Base-by-base conservation (phyloP, 2,113 vertebrate genomes). In the Chunga burmeisteri region DNA sequence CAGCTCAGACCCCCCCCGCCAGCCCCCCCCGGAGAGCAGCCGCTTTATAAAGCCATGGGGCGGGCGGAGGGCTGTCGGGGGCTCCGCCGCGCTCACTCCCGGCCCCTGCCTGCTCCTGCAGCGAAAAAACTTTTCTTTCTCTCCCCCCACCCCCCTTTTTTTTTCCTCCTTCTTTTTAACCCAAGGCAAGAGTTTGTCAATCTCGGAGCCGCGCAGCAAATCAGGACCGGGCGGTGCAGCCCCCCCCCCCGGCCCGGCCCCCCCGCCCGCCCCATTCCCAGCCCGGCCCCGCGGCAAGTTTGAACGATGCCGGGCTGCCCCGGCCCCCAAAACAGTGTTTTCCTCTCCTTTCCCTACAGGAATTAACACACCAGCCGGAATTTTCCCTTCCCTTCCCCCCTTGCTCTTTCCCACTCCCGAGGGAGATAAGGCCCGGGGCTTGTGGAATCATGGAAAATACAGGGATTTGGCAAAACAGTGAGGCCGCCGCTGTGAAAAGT, bases 31-130 rank as follows among this genome's bases (percentile, higher is more conserved):
- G 47, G 88, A 78, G 78, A 71, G 47, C 74, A 71, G 61, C 91
- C 46, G 58, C 95, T 97, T 95, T 92, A 98, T 92, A 92, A 96
- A 96, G 97, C 96, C 98, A 98, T 98, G 90, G 94, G 97, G 59
- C 77, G 49, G 91, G 68, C 88, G 75, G 77, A 91, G 83, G 87
- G 86, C 77, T 87, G 83, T 36, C 56, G 86, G 88, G 93, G 93
- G 88, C 87, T 90, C 94, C 13, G 84, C 91, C 71, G 88, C 58
- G 62, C 91, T 94, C 96, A 90, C 85, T 90, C 95, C 97, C 94
- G 65, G 85, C 86, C 96, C 96, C 97, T 93, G 93, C 93, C 95
- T 94, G 96, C 86, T 93, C 88, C 96, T 84, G 91, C 97, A 97
- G 96, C 96, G 95, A 85, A 72, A 96, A 96, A 94, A 94, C 19